Conservation (phyloP, 1,140 invertebrate genomes). For the Meloidogyne floridensis region DNA sequence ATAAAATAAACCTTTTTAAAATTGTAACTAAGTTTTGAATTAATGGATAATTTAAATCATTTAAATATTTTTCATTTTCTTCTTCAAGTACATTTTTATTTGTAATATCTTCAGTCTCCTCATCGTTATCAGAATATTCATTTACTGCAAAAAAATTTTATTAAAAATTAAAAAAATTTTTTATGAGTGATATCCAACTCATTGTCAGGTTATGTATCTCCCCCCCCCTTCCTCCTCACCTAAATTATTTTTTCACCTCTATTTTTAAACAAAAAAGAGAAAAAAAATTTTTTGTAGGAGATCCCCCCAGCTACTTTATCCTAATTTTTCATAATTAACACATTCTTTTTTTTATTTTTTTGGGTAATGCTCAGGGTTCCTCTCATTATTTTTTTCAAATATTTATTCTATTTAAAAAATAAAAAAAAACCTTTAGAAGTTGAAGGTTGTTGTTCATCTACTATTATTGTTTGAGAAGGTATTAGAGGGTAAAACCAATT, state of each 20-base stretch:
- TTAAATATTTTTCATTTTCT: background rate
- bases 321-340: too few species aligned
- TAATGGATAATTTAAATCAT: conserved; percentile 21
- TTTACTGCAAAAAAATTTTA: conserved; percentile 13
- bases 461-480: conserved; percentile 1
- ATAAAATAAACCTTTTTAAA: conserved; percentile 15
- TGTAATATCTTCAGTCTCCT: background rate
- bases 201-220: too few species aligned
- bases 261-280: background rate
- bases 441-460: background rate
- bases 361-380: too few species aligned
- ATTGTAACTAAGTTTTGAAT: conserved; percentile 20
- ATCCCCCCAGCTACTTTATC: too few species aligned
- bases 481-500: conserved; percentile 43
- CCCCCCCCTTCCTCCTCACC: too few species aligned
- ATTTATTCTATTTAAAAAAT: background rate
- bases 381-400: background rate
- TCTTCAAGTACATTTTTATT: conserved; percentile 18
- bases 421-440: background rate
- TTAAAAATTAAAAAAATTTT: background rate
- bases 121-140: conserved; percentile 12
- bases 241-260: too few species aligned
- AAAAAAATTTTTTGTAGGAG: too few species aligned
- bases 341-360: too few species aligned
- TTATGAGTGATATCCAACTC: too few species aligned